Conservation (phyloP, 1,140 invertebrate species). For the Popillia japonica region DNA sequence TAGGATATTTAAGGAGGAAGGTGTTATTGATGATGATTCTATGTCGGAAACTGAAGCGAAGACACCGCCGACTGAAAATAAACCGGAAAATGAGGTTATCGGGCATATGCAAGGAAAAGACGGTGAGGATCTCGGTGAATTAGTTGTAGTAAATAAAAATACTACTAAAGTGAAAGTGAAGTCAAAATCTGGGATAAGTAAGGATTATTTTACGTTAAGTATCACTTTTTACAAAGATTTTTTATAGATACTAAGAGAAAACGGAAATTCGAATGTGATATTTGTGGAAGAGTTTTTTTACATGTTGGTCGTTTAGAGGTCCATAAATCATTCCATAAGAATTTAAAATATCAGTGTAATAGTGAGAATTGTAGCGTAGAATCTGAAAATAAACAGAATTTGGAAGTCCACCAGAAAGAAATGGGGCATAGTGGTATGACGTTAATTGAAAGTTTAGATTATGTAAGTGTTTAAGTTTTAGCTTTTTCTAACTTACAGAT, state of each 20-base stretch:
- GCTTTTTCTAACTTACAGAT: too few species aligned
- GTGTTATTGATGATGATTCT: constrained; percentile 72
- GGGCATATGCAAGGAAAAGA: constrained; percentile 71
- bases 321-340: constrained; percentile 59
- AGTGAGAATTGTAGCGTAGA: constrained; percentile 59
- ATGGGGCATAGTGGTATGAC: constrained; percentile 63
- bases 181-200: constrained; percentile 33
- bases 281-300: constrained; percentile 65
- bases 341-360: constrained; percentile 64
- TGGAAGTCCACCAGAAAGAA: constrained; percentile 65
- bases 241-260: constrained; percentile 55
- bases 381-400: constrained; percentile 62
- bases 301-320: constrained; percentile 62
- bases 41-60: constrained; percentile 58
- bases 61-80: constrained; percentile 34
- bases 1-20: constrained; percentile 75
- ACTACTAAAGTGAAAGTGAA: constrained; percentile 39
- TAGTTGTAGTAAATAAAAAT: constrained; percentile 67
- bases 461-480: constrained; percentile 41
- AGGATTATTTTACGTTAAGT: neutral
- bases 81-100: constrained; percentile 66
- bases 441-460: constrained; percentile 55
- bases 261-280: constrained; percentile 64
- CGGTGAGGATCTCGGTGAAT: constrained; percentile 68
- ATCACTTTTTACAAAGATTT: neutral